Evolutionary conservation across 2,797 vertebrate species (phyloP).

Genomic region (Pempheris klunzingeri): DNA sequence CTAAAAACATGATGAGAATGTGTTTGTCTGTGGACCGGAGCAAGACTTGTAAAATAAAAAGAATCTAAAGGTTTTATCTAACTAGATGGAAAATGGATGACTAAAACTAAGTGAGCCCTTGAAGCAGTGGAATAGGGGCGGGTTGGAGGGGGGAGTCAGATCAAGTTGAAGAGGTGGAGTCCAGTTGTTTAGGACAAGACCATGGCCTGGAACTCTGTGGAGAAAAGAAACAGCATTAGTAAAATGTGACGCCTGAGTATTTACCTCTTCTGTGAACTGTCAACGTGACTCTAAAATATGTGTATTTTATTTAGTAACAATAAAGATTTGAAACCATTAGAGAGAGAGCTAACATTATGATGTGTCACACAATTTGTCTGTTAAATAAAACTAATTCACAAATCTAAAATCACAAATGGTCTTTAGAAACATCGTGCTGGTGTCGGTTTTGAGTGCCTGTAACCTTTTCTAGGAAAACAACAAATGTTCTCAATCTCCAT

Average conservation of each 20-base stretch:
- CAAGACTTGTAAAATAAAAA: conserved; percentile 39
- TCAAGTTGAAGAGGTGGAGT: conserved; percentile 35
- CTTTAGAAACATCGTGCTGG: not conserved
- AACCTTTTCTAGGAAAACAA: not conserved
- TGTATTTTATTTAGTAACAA: not conserved
- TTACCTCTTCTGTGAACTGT: not conserved
- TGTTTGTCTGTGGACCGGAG: conserved; percentile 46
- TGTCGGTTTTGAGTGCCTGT: not conserved
- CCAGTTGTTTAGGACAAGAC: conserved; percentile 89
- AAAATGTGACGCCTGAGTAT: not conserved
- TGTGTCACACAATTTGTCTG: not conserved
- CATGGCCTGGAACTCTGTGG: conserved; percentile 94
- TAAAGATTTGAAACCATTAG: not conserved
- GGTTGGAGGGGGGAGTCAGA: not conserved
- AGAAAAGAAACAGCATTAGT: conserved; percentile 23
- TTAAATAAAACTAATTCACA: not conserved
- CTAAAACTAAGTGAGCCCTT: conserved; percentile 60
- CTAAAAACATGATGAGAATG: conserved; percentile 42
- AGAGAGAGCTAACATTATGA: not conserved
- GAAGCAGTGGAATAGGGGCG: conserved; percentile 29
- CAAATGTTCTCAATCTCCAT: not conserved
- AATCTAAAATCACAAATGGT: conserved; percentile 13
- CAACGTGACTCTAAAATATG: not conserved
- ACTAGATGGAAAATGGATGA: conserved; percentile 26
- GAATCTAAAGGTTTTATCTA: conserved; percentile 35